phyloP scores from a whole-genome alignment of 2,888 invertebrate genomes.

The Noctuana brunneofusca region DNA sequence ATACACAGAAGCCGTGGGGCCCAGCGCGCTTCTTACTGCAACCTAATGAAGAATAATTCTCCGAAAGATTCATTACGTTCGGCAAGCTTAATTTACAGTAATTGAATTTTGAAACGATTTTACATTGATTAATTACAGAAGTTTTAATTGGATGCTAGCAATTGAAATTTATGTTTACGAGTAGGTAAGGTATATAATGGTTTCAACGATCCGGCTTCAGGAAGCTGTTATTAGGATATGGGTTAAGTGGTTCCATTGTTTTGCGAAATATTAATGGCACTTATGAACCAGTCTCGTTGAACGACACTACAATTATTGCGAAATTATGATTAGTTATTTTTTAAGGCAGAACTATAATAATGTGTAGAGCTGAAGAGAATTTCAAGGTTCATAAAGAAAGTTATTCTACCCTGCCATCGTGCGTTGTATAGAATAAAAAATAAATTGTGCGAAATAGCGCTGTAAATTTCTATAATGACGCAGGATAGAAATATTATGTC shows the following conservation, averaged over 20 bases:
- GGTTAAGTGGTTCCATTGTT: neutral
- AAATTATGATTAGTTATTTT: too few relatives aligned
- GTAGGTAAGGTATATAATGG: neutral
- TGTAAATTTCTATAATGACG: too few relatives aligned
- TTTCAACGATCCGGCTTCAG: neutral
- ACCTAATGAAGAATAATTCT: constrained; percentile 12
- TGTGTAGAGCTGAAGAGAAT: too few relatives aligned
- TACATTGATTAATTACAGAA: constrained; percentile 12
- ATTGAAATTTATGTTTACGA: constrained; percentile 13
- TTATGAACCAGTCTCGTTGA: too few relatives aligned
- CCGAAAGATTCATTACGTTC: constrained; percentile 12
- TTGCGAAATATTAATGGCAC: neutral
- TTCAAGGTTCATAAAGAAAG: too few relatives aligned
- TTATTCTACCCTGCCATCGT: too few relatives aligned
- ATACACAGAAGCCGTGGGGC: too few relatives aligned
- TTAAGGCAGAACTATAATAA: too few relatives aligned
- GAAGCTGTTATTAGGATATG: neutral
- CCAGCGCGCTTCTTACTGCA: neutral
- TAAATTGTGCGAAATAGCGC: too few relatives aligned
- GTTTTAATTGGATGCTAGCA: constrained; percentile 16
- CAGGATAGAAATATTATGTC: too few relatives aligned
- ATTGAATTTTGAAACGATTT: constrained; percentile 19
- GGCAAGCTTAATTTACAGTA: constrained; percentile 11
- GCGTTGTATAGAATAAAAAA: too few relatives aligned
- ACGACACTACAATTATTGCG: too few relatives aligned